phyloP scores from a whole-genome alignment of 1,140 invertebrate genomes.

The Brachionus rotundiformis region DNA sequence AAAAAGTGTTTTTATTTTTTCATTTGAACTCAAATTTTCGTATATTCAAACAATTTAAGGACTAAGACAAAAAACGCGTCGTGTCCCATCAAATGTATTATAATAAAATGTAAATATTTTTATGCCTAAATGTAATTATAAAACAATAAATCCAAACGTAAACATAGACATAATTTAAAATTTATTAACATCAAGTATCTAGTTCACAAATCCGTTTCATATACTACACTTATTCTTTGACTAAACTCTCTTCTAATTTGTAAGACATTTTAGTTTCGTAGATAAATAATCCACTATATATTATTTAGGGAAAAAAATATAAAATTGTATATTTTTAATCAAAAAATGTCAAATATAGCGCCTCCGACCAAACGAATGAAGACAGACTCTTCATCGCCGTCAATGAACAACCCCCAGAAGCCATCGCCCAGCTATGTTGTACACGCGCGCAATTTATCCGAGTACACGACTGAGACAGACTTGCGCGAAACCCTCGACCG shows the following conservation, averaged over 20 bases:
- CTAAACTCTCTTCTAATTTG: conserved; percentile 36
- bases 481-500: background rate
- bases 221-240: background rate
- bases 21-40: too few relatives aligned
- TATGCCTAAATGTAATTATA: background rate
- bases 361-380: conserved; percentile 16
- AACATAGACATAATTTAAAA: background rate
- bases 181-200: background rate
- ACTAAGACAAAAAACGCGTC: too few relatives aligned
- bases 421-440: conserved; percentile 33
- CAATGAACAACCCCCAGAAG: background rate
- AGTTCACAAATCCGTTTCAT: conserved; percentile 35
- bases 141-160: background rate
- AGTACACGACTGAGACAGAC: background rate
- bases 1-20: too few relatives aligned
- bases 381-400: conserved; percentile 17
- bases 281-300: background rate
- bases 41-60: too few relatives aligned
- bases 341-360: conserved; percentile 34
- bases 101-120: background rate
- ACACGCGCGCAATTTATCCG: conserved; percentile 14
- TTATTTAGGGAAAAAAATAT: background rate
- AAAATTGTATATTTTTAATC: background rate
- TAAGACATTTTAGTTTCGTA: background rate
- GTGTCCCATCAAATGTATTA: too few relatives aligned